Evolutionary conservation across 2,888 invertebrate species (phyloP), one percentile per base, ranked within the genome.

Genomic region (Dichetophora obliterata): DNA sequence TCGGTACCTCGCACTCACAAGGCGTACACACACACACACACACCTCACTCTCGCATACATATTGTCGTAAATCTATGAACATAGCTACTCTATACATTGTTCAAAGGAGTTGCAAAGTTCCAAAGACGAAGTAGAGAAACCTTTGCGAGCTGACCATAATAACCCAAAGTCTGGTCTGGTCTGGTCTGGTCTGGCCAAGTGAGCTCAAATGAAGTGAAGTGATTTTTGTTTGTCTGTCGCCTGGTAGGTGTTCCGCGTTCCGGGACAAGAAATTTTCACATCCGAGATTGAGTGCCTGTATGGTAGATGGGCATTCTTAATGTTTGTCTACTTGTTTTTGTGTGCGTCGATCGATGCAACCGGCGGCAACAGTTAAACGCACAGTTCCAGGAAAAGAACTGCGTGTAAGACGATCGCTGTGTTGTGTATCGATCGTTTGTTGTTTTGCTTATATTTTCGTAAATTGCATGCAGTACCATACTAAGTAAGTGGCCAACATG

Each of bases 301-400:
- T 8, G 37, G 43, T 3, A 8, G 37, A 22, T 37, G 22, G 22
- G 22, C 48, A 11, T 48, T 68, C 22, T 50, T 66, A 22, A 24
- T 48, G 22, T 43, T 61, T 5, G 22, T 8, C 3, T 37, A 27
- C 11, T 59, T 72, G 59, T 70, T n/a, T 27, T 11, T 22, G 22
- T 22, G 22, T 59, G 19, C 19, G 11, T 22, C 57, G 24, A 43
- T 34, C 50, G 27, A 24, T 66, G 74, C 66, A 74, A 74, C 66
- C 66, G 74, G 74, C 74, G 74, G 74, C 66, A 74, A 74, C 74
- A 52, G 74, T 66, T 66, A 74, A 74, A 74, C 74, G 74, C 74
- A 74, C 37, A 74, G 66, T 74, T 74, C 74, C 74, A 52, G 27
- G 74, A 74, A 74, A 66, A 66, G 37, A 24, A 65, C 74, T 66